Base-by-base conservation (phyloP, 2,113 vertebrate species). In the Bungarus multicinctus region DNA sequence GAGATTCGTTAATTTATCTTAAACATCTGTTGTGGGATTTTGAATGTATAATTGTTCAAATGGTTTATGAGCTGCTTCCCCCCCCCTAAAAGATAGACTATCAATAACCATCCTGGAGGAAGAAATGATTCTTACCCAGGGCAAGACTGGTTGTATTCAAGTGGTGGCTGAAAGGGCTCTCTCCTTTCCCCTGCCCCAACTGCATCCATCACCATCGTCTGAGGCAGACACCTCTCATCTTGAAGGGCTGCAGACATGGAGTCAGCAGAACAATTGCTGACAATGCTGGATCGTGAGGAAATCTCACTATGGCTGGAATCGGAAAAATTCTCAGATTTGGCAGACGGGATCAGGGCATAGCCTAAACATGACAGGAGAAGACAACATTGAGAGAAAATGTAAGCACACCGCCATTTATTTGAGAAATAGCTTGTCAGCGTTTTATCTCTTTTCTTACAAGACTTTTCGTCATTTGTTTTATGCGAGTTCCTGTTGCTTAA, bases 261-360 rank as follows among this genome's bases (percentile, higher is more conserved):
- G 97, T 99, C 99, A 30, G 98, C 98, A 0, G 99, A 99, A 94
- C 98, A 99, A 95, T 98, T 98, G 96, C 98, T 99, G 81, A 98
- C 98, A 0, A 99, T 98, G 96, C 98, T 99, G 97, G 99, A 99
- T 52, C 99, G 98, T 5, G 99, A 99, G 0, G 99, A 99, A 89
- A 99, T 99, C 98, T 99, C 99, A 3, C 99, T 99, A 97, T 99
- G 99, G 87, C 99, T 99, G 34, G 99, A 99, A 97, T 99, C 99
- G 0, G 98, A 99, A 94, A 98, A 98, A 97, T 98, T 98, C 95
- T 99, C 99, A 0, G 98, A 98, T 95, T 98, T 99, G 25, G 98
- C 96, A 45, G 97, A 97, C 0, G 98, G 98, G 3, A 97, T 97
- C 93, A 98, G 97, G 30, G 98, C 95, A 0, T 98, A 98, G 95